A percentile compares a stretch with the other conserved stretches of the same genome.
These are phyloP conservation scores for Synanthedon andrenaeformis DNA, from an alignment of 2,888 invertebrate species.

Conservation along the genomic window DNA sequence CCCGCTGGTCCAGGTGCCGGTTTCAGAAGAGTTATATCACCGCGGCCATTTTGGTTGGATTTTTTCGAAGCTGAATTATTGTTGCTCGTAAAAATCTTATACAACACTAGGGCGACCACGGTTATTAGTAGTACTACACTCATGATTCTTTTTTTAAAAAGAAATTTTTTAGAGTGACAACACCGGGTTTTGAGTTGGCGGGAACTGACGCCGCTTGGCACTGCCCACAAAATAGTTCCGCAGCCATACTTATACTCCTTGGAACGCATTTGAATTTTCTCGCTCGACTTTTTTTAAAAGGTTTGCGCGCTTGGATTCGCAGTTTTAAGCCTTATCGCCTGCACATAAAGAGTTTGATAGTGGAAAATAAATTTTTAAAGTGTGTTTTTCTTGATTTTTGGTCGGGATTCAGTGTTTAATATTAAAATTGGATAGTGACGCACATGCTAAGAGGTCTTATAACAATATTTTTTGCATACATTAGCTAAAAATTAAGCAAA, in stretches of 20 bases:
- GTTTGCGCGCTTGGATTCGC: too few species aligned
- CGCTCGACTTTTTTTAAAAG: not conserved
- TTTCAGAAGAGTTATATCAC: conserved; percentile 23
- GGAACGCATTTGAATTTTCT: conserved; percentile 12
- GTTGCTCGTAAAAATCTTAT: conserved; percentile 35
- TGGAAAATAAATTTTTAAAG: too few species aligned
- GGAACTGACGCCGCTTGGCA: conserved; percentile 31
- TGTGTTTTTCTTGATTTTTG: too few species aligned
- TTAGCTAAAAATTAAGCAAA: too few species aligned
- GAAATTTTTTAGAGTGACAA: conserved; percentile 42
- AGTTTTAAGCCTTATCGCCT: too few species aligned
- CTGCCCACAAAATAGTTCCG: conserved; percentile 13
- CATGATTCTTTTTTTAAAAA: conserved; percentile 47
- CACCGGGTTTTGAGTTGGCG: conserved; percentile 36
- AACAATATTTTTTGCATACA: too few species aligned
- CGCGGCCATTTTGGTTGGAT: conserved; percentile 27
- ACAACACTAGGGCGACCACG: conserved; percentile 30
- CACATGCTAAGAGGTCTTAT: too few species aligned
- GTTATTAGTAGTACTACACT: conserved; percentile 44
- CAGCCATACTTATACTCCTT: conserved; percentile 20
- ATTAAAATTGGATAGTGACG: too few species aligned
- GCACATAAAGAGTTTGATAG: too few species aligned
- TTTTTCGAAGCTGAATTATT: conserved; percentile 23
- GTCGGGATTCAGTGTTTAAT: too few species aligned
- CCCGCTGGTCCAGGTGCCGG: conserved; percentile 76